Percentiles rank a stretch among this genome's conserved stretches.
Conservation (phyloP, 2,797 vertebrate species). For the Rachycentron canadum region DNA sequence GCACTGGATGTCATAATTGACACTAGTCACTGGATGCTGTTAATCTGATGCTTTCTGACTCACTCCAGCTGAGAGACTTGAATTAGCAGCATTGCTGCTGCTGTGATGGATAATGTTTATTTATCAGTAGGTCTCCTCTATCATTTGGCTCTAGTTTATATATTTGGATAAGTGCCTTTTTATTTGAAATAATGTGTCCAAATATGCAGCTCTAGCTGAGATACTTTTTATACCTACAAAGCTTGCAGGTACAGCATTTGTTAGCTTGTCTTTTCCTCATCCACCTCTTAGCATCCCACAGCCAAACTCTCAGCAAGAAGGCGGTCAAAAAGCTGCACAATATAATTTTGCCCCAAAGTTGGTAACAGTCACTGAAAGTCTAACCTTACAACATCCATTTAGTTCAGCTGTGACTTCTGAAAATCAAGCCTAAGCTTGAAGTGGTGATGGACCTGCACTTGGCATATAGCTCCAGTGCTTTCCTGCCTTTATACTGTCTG, state of each 20-base stretch:
- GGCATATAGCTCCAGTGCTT: slow-evolving; percentile 26
- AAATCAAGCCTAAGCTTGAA: slow-evolving; percentile 45
- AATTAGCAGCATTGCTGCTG: slow-evolving; percentile 16
- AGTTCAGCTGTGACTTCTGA: slow-evolving; percentile 44
- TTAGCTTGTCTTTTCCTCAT: slow-evolving; percentile 37
- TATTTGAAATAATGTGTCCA: slow-evolving; percentile 24
- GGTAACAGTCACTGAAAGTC: slow-evolving; percentile 51
- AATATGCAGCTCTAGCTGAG: neutral
- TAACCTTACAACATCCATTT: slow-evolving; percentile 44
- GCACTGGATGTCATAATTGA: slow-evolving; percentile 49
- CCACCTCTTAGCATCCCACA: slow-evolving; percentile 21
- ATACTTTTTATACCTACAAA: slow-evolving; percentile 11
- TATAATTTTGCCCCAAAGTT: slow-evolving; percentile 47
- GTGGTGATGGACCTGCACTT: slow-evolving; percentile 20
- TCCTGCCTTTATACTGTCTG: slow-evolving; percentile 34
- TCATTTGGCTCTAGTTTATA: neutral
- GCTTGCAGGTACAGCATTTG: slow-evolving; percentile 45
- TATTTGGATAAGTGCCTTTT: slow-evolving; percentile 17
- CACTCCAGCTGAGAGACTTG: slow-evolving; percentile 2
- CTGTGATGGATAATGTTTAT: slow-evolving; percentile 11
- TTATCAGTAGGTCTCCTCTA: slow-evolving; percentile 1
- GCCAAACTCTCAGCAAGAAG: slow-evolving; percentile 27
- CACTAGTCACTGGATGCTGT: slow-evolving; percentile 21
- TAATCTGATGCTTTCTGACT: slow-evolving; percentile 19
- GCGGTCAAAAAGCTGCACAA: slow-evolving; percentile 42